phyloP scores from a whole-genome alignment of 2,113 vertebrate genomes.

The Octodon degus region DNA sequence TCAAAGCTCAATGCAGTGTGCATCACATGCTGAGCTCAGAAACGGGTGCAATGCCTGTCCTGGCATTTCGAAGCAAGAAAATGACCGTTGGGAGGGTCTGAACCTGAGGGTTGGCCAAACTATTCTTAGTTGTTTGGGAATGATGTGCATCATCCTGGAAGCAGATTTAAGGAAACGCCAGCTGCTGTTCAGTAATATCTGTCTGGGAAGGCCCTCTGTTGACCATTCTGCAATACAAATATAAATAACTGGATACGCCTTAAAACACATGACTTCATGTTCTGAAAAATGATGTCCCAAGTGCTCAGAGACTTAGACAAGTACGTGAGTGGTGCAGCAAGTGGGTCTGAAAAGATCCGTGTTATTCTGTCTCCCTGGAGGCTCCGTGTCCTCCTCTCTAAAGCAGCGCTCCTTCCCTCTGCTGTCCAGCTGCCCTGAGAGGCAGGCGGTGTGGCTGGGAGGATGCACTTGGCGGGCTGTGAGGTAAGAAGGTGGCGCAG shows the following conservation, averaged over 20 bases:
- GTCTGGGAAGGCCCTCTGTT: conserved; percentile 58
- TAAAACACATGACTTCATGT: conserved; percentile 30
- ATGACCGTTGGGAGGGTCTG: neutral
- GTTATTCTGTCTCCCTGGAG: neutral
- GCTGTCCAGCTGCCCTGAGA: neutral
- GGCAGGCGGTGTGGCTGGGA: neutral
- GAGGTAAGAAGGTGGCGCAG: neutral
- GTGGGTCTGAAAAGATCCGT: neutral
- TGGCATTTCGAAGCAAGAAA: conserved; percentile 12
- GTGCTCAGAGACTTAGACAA: conserved; percentile 23
- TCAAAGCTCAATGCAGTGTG: neutral
- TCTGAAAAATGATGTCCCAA: conserved; percentile 66
- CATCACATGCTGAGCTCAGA: neutral
- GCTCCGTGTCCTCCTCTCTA: conserved; percentile 14
- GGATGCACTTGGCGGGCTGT: neutral
- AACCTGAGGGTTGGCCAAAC: neutral
- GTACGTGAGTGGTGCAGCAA: neutral
- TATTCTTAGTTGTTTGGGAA: conserved; percentile 61
- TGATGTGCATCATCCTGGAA: neutral
- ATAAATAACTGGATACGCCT: conserved; percentile 71
- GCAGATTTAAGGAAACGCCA: conserved; percentile 51
- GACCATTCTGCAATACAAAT: conserved; percentile 72
- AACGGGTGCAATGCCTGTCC: neutral
- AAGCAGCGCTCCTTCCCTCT: neutral
- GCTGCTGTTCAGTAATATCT: conserved; percentile 37